Percentiles rank a stretch among this genome's conserved stretches.
These are phyloP conservation scores for Sarcophilus harrisii DNA, from an alignment of 2,797 vertebrate species.

Conservation along the genomic window DNA sequence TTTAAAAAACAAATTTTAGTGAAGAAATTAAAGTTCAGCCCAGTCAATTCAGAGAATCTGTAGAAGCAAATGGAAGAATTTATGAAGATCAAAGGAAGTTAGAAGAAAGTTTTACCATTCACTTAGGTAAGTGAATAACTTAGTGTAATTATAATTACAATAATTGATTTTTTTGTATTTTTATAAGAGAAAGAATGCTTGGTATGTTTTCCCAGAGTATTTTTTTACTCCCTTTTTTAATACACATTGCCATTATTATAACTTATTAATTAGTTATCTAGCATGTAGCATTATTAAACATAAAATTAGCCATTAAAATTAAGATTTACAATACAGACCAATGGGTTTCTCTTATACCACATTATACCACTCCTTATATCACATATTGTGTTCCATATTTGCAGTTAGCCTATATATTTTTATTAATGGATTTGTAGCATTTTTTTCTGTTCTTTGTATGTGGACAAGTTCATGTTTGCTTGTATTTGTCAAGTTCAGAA, in stretches of 20 bases:
- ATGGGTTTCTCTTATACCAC: slow-evolving; percentile 14
- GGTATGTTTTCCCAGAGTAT: not conserved
- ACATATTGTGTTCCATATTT: not conserved
- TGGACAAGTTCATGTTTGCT: not conserved
- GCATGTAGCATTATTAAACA: slow-evolving; percentile 27
- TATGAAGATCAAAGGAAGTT: slow-evolving; percentile 95
- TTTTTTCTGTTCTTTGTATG: not conserved
- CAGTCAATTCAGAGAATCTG: slow-evolving; percentile 90
- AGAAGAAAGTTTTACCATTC: slow-evolving; percentile 99
- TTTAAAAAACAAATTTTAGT: slow-evolving; percentile 83
- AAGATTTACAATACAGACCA: not conserved
- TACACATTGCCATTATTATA: not conserved
- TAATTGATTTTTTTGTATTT: not conserved
- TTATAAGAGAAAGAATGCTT: slow-evolving; percentile 12
- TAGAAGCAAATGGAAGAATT: slow-evolving; percentile 89
- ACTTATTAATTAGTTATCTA: slow-evolving; percentile 23
- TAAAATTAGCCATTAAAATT: slow-evolving; percentile 13
- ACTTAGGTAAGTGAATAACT: slow-evolving; percentile 89
- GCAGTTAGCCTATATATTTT: slow-evolving; percentile 34
- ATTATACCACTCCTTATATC: not conserved
- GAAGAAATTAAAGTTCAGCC: slow-evolving; percentile 97
- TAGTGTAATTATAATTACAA: not conserved
- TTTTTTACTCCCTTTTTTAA: slow-evolving; percentile 3
- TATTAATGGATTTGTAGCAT: not conserved
- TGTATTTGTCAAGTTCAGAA: not conserved